Evolutionary conservation across 1,140 invertebrate species (phyloP), one percentile per base, ranked within the genome.

Genomic region (Drosophila ananassae): DNA sequence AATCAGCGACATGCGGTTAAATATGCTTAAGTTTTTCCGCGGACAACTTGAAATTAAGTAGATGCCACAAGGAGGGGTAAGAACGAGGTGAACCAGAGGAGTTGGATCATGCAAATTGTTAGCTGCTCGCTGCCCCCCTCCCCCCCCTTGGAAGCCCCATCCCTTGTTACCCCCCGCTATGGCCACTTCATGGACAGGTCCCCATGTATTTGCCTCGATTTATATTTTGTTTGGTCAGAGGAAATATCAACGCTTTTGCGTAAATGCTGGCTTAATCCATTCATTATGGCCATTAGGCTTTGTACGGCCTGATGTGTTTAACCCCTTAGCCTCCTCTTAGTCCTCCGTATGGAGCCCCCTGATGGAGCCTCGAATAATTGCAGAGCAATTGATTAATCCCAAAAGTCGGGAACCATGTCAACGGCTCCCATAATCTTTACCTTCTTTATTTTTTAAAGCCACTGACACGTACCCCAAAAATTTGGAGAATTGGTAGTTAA

Each of bases 1-100:
- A 85, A 87, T 67, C 82, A 87, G 75, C 82, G 82, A 85, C 82
- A 85, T 85, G 82, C 82, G 82, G 78, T 85, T 85, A 85, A 85
- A 85, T 87, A 85, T 85, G 82, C 82, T 82, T 87, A 85, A 85
- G 82, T 82, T 82, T 85, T 87, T 60, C 78, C 82, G 82, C 82
- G 82, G 82, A 85, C 82, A 85, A 87, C 74, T 87, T 68, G 71
- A 87, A 85, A 85, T 85, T 87, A 85, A 85, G 82, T 87, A 85
- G 67, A 84, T 84, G 81, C 79, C 71, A 75, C 66, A 24, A 30
- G 30, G 63, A 47, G 57, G 5, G 5, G 53, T 2, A 10, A n/a
- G 64, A 13, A 3, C 0, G 12, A 24, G 17, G 17, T 17, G 17
- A 17, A 17, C 17, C 17, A 6, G 6, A 22, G 32, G 17, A 24